Percentiles rank a stretch among this genome's conserved stretches.
These are phyloP conservation scores for Holothuria leucospilota DNA, from an alignment of 53 echinoderm and acorn worm genomes.

Conservation along the genomic window DNA sequence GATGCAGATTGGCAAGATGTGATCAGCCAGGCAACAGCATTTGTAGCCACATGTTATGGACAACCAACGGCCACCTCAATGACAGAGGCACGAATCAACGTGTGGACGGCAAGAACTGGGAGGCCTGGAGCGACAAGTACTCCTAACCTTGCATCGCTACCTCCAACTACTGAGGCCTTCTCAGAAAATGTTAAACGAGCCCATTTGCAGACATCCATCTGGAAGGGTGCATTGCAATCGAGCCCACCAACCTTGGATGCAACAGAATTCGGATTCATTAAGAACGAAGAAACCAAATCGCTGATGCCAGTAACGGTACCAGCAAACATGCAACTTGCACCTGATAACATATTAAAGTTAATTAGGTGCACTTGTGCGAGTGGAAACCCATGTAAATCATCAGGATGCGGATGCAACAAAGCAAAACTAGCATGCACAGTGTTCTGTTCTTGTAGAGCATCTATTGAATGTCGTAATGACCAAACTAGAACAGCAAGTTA, in stretches of 20 bases:
- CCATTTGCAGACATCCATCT: slow-evolving; percentile 56
- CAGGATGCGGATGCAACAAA: slow-evolving; percentile 49
- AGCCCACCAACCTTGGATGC: slow-evolving; percentile 46
- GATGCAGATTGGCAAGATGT: slow-evolving; percentile 64
- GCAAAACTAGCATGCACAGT: slow-evolving; percentile 56
- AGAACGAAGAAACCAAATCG: slow-evolving; percentile 33
- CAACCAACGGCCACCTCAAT: slow-evolving; percentile 45
- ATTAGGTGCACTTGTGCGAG: slow-evolving; percentile 44
- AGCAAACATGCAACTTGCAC: slow-evolving; percentile 29
- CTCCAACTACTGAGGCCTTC: slow-evolving; percentile 65
- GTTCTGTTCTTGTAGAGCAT: slow-evolving; percentile 42
- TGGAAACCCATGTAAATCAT: slow-evolving; percentile 52
- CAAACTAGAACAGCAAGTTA: slow-evolving; percentile 38
- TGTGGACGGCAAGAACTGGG: slow-evolving; percentile 34
- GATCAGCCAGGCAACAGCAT: slow-evolving; percentile 54
- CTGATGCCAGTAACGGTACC: slow-evolving; percentile 40
- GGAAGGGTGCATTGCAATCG: slow-evolving; percentile 52
- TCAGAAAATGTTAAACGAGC: slow-evolving; percentile 56
- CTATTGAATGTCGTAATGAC: slow-evolving; percentile 25
- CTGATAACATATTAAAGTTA: slow-evolving; percentile 38
- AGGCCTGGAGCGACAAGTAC: not conserved
- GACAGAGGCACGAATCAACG: slow-evolving; percentile 30
- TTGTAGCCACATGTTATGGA: slow-evolving; percentile 59
- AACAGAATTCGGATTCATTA: slow-evolving; percentile 47
- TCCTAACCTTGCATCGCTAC: slow-evolving; percentile 50